Conservation (phyloP, 30 jellyfish, hydroid and myxozoan species). For the Aurelia sp. region DNA sequence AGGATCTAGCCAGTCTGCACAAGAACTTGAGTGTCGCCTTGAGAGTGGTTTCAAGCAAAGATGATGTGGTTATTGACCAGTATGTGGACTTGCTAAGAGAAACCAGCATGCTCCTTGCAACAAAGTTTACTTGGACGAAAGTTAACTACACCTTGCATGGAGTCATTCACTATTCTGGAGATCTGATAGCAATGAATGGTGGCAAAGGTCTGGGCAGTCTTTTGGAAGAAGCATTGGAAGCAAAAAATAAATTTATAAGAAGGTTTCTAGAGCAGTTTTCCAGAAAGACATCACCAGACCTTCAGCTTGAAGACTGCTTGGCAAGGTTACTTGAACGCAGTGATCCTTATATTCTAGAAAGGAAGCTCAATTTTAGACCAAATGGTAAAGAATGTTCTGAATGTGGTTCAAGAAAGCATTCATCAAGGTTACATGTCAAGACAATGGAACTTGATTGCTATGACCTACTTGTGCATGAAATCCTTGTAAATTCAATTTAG, state of each 20-base stretch:
- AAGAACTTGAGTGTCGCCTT: not conserved
- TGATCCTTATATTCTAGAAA: not conserved
- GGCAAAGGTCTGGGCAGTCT: slow-evolving; percentile 6
- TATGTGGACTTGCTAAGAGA: not conserved
- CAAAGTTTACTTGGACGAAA: not conserved
- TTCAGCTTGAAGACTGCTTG: not conserved
- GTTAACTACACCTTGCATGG: slow-evolving; percentile 24
- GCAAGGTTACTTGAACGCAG: not conserved
- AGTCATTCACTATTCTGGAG: slow-evolving; percentile 1
- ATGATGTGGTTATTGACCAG: not conserved
- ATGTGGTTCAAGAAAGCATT: no score
- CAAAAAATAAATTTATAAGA: not conserved
- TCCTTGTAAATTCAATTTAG: no score
- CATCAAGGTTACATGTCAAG: no score
- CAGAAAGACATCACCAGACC: not conserved
- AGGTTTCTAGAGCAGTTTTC: not conserved
- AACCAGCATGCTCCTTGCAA: not conserved
- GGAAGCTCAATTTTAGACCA: no score
- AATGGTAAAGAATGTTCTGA: no score
- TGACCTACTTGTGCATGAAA: no score
- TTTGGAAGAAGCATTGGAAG: slow-evolving; percentile 15
- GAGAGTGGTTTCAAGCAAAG: not conserved
- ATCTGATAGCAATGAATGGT: not conserved
- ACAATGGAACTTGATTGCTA: no score
- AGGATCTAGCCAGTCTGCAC: not conserved